These are phyloP conservation scores for Lordiphosa mommai DNA, from an alignment of 1,140 invertebrate species.

Conservation along the genomic window DNA sequence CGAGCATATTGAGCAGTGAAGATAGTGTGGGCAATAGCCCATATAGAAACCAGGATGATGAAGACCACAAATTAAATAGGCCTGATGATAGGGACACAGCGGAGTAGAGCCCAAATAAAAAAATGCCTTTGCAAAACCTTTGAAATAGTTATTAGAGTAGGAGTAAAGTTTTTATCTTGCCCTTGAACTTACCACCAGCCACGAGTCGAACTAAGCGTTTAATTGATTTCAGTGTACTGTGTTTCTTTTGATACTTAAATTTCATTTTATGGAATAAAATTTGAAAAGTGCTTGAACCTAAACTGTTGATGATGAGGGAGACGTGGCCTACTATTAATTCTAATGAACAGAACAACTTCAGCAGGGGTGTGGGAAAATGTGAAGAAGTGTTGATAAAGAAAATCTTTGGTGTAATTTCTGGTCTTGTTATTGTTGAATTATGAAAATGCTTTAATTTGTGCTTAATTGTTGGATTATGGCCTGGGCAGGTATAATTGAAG, in stretches of 20 bases:
- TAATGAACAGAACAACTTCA: slow-evolving; percentile 33
- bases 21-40: slow-evolving; percentile 14
- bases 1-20: slow-evolving; percentile 30
- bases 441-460: slow-evolving; percentile 25
- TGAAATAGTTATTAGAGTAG: background rate
- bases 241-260: slow-evolving; percentile 67
- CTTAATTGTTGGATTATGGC: slow-evolving; percentile 16
- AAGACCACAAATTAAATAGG: background rate
- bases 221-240: slow-evolving; percentile 42
- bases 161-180: background rate
- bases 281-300: slow-evolving; percentile 16
- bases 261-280: slow-evolving; percentile 48
- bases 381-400: background rate
- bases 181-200: slow-evolving; percentile 33
- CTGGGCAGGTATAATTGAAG: slow-evolving; percentile 11
- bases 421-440: slow-evolving; percentile 19
- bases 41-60: slow-evolving; percentile 14
- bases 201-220: slow-evolving; percentile 27
- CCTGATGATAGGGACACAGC: slow-evolving; percentile 25
- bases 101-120: slow-evolving; percentile 40
- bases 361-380: background rate
- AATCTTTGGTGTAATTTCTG: background rate
- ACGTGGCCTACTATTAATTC: slow-evolving; percentile 11
- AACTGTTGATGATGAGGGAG: background rate
- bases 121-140: slow-evolving; percentile 33